These are phyloP conservation scores for Gymnothorax javanicus DNA, from an alignment of 2,797 vertebrate genomes.

Conservation along the genomic window DNA sequence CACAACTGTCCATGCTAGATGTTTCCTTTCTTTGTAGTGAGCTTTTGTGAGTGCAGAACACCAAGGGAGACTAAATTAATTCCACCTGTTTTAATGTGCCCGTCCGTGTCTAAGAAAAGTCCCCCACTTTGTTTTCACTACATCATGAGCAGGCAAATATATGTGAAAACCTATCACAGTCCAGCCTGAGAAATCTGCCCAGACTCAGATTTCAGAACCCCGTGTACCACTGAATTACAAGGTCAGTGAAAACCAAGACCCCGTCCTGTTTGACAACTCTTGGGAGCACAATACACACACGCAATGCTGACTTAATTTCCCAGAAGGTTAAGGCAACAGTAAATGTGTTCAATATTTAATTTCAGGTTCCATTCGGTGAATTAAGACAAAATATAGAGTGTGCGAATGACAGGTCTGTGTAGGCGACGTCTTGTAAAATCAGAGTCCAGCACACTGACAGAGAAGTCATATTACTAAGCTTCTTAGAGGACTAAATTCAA, in stretches of 20 bases:
- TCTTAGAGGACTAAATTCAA: not conserved
- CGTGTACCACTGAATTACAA: slow-evolving; percentile 17
- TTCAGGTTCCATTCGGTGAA: not conserved
- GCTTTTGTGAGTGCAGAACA: not conserved
- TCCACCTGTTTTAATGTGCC: not conserved
- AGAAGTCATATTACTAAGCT: not conserved
- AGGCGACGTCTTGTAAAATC: not conserved
- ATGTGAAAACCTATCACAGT: slow-evolving; percentile 9
- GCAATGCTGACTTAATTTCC: not conserved
- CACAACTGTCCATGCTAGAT: not conserved
- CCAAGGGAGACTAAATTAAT: slow-evolving; percentile 1
- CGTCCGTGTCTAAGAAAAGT: not conserved
- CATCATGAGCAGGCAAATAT: not conserved
- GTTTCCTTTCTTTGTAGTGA: not conserved
- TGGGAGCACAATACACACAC: slow-evolving; percentile 10
- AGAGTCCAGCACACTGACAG: not conserved
- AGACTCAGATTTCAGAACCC: not conserved
- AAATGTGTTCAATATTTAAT: slow-evolving; percentile 7
- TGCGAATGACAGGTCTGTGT: slow-evolving; percentile 8
- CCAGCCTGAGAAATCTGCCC: not conserved
- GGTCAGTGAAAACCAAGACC: slow-evolving; percentile 18
- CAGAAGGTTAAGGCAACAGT: not conserved
- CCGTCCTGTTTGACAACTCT: slow-evolving; percentile 17
- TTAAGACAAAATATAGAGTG: not conserved
- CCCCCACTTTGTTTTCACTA: not conserved